Base-by-base conservation (phyloP, 2,113 vertebrate genomes). In the Turnix velox region DNA sequence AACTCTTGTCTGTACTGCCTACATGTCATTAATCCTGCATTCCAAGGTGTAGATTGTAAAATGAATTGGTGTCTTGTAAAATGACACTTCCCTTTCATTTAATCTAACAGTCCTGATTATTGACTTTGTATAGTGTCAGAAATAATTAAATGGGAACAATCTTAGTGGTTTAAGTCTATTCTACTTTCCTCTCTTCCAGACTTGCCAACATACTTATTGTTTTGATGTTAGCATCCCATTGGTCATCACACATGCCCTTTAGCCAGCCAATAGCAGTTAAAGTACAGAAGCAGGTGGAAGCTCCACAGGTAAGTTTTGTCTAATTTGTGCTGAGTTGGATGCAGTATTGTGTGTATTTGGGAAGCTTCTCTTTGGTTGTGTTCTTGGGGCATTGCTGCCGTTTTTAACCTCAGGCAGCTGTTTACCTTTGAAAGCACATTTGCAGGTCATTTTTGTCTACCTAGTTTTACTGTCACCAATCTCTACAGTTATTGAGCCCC, bases 371-470 rank as follows among this genome's bases (percentile, higher is more conserved):
- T 83, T 90, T 57, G 28, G 6, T 65, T 61, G 11, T 65, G 19
- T 58, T 22, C 51, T 48, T 83, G 22, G 8, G 9, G 6, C 0
- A 12, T 54, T 55, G 7, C 40, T 59, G 5, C 40, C 63, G 6
- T 40, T 92, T 76, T 87, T 88, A 69, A 74, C 8, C 30, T 83
- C 39, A 46, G 46, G 62, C 39, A 84, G 27, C 22, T 73, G 24
- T 59, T 90, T 86, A 65, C 42, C n/a, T 83, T 62, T 77, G 55
- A 83, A 91, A 94, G 35, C 7, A 80, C 17, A 86, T 77, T 88
- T 86, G 17, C 52, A 69, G 75, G 43, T 88, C 55, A 74, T 2
- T 91, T 86, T 74, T 80, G 35, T 85, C 59, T 80, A 33, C 27
- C 72, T 66, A 71, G 35, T 55, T 93, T 92, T 75, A 69, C 46